These are phyloP conservation scores for Gymnarchus niloticus DNA, from an alignment of 2,113 vertebrate species.

Conservation along the genomic window DNA sequence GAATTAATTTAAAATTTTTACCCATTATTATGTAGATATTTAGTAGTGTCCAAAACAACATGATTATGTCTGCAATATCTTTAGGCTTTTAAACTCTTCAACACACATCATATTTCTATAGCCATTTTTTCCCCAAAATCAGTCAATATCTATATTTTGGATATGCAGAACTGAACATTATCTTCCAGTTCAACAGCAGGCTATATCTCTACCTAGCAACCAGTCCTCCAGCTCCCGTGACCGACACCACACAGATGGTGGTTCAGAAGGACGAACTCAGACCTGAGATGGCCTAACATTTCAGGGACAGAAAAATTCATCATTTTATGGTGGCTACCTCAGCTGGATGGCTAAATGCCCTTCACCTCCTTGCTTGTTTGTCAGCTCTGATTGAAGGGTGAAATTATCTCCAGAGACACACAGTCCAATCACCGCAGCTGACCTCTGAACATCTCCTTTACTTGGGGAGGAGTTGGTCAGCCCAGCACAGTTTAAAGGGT, in stretches of 20 bases:
- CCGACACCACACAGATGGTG: constrained; percentile 42
- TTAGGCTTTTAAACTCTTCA: background rate
- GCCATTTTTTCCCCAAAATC: background rate
- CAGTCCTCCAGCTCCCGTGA: constrained; percentile 28
- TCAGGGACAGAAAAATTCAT: constrained; percentile 13
- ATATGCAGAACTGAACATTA: constrained; percentile 13
- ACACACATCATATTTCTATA: background rate
- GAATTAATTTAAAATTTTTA: background rate
- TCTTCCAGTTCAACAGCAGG: constrained; percentile 11
- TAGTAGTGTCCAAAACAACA: background rate
- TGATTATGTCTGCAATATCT: background rate
- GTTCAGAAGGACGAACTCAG: background rate
- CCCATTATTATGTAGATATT: background rate
- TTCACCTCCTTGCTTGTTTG: background rate
- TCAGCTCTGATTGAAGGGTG: background rate
- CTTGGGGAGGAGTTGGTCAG: background rate
- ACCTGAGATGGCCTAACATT: constrained; percentile 25
- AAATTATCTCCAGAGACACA: background rate
- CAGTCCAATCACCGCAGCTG: background rate
- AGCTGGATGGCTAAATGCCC: background rate
- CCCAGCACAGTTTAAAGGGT: background rate
- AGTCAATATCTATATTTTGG: background rate
- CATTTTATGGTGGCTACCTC: background rate
- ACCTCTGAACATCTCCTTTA: background rate
- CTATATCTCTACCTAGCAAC: constrained; percentile 43